Conservation (phyloP, 2,113 vertebrate genomes). For the Indicator indicator region DNA sequence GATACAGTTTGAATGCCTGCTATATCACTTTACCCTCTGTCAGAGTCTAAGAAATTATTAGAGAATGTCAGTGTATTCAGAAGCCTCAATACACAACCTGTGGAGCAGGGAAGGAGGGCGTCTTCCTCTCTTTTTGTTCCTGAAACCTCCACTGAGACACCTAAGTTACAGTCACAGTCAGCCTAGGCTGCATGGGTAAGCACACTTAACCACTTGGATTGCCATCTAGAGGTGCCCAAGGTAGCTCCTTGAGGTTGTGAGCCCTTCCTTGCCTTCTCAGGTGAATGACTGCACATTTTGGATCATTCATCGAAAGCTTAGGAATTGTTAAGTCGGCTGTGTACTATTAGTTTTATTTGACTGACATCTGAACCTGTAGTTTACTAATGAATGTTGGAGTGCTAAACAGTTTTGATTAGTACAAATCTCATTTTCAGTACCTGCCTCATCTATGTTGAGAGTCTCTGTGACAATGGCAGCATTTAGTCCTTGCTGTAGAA, state of each 20-base stretch:
- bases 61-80: not conserved
- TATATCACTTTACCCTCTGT: not conserved
- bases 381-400: too few species aligned
- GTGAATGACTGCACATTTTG: not conserved
- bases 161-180: not conserved
- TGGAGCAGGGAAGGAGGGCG: not conserved
- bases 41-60: not conserved
- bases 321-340: not conserved
- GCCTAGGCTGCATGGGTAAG: not conserved
- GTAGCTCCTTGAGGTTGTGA: not conserved
- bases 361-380: not conserved
- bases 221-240: not conserved
- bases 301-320: not conserved
- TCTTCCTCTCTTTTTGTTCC: not conserved
- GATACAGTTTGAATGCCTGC: not conserved
- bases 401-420: not conserved
- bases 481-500: not conserved
- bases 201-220: not conserved
- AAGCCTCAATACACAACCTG: not conserved
- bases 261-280: not conserved
- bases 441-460: not conserved
- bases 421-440: not conserved
- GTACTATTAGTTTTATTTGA: not conserved
- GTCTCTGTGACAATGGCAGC: not conserved
- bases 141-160: not conserved